Evolutionary conservation across 2,888 invertebrate species (phyloP).

Genomic region (Harpalus rubripes): DNA sequence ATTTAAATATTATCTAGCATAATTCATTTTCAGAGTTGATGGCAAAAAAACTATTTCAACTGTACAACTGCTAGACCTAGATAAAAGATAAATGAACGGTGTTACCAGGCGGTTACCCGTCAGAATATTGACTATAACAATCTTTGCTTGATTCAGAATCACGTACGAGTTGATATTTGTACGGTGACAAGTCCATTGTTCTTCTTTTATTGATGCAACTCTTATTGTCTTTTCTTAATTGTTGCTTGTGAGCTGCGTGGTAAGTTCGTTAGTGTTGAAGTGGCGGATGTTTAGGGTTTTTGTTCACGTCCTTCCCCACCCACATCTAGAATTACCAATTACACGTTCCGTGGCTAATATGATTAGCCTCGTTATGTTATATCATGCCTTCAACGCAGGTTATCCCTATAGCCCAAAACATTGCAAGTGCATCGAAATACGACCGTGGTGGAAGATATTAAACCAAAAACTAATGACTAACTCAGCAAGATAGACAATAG

Average conservation of each 20-base stretch:
- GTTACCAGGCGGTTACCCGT: background rate
- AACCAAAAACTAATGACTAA: background rate
- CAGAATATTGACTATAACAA: background rate
- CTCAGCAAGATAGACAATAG: too few relatives aligned
- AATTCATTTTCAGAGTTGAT: too few relatives aligned
- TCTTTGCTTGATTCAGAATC: background rate
- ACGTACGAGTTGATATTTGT: background rate
- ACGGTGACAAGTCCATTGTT: background rate
- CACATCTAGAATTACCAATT: slow-evolving; percentile 73
- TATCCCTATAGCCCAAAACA: slow-evolving; percentile 53
- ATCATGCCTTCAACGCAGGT: slow-evolving; percentile 68
- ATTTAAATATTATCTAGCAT: too few relatives aligned
- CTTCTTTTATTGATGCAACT: background rate
- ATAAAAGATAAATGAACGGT: too few relatives aligned
- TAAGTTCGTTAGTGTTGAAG: slow-evolving; percentile 38
- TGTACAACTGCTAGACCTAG: too few relatives aligned
- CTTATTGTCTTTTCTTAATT: slow-evolving; percentile 1
- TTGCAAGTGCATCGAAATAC: slow-evolving; percentile 3
- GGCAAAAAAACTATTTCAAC: too few relatives aligned
- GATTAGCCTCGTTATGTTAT: slow-evolving; percentile 73
- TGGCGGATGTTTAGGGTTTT: slow-evolving; percentile 69
- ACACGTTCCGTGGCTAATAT: slow-evolving; percentile 72
- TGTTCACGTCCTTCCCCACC: slow-evolving; percentile 69
- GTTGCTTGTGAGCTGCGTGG: background rate
- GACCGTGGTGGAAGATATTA: background rate